Conservation (phyloP, 2,113 vertebrate species). For the Sylvia atricapilla region DNA sequence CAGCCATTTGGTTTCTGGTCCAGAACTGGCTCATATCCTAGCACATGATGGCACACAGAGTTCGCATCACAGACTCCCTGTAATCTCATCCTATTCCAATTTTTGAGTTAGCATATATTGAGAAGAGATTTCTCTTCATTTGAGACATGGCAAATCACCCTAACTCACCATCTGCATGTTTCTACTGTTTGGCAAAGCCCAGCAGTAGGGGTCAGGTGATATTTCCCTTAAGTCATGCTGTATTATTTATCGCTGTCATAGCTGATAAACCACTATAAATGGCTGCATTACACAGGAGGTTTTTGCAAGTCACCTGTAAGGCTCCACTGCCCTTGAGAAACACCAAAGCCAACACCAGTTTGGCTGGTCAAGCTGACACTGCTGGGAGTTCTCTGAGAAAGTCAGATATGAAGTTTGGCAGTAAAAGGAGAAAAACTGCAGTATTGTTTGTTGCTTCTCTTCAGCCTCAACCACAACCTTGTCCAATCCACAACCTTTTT, state of each 20-base stretch:
- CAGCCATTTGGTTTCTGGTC: neutral
- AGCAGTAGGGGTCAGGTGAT: neutral
- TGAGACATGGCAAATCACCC: neutral
- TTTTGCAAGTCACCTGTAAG: neutral
- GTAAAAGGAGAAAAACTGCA: neutral
- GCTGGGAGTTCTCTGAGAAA: neutral
- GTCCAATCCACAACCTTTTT: accelerated
- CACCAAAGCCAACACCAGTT: neutral
- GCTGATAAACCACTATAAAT: neutral
- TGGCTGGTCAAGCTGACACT: neutral
- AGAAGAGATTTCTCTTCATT: neutral
- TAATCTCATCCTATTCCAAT: neutral
- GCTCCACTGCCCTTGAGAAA: neutral
- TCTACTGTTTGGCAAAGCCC: neutral
- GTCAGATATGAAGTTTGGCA: neutral
- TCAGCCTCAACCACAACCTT: neutral
- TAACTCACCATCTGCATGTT: neutral
- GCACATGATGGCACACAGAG: neutral
- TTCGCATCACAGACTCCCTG: accelerated
- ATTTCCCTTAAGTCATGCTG: neutral
- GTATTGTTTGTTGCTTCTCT: neutral
- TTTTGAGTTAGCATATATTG: neutral
- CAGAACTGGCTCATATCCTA: neutral
- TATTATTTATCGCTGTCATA: neutral
- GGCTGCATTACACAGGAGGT: accelerated